Base-by-base conservation (phyloP, 1,140 invertebrate genomes). In the Cyclina sinensis region DNA sequence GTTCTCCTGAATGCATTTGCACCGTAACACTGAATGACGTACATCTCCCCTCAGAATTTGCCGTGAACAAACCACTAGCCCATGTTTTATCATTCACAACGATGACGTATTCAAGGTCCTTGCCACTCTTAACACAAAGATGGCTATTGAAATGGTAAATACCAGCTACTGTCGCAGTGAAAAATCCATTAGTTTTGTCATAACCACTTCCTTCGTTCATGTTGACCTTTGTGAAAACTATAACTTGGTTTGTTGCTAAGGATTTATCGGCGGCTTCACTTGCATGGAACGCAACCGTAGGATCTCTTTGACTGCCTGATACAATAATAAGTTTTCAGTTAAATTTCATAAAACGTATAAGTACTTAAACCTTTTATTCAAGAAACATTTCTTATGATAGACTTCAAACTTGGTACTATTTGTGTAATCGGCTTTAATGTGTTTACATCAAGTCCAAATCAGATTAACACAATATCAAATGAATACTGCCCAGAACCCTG, bases 181-280 rank as follows among this genome's bases (percentile, higher is more conserved):
- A 68, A 30, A 37, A 27, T 32, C 51, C 57, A 43, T 51, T 59
- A 27, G 39, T n/a, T 32, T 32, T 37, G 39, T 18, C n/a, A 21
- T 62, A 7, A 9, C 46, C 21, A 9, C 32, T 12, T 21, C 39
- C 54, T 46, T 54, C 76, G 43, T 87, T 76, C 37, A 79, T 46
- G 35, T 27, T 65, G 78, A 80, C 59, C 54, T 87, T 46, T 27
- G 37, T 79, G 54, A 79, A 79, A 54, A 87, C 85, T 37, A 65
- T 46, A 51, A 65, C 57, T 62, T 48, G 57, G 57, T 70, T 59
- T 30, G 68, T 46, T 48, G 35, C 35, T 35, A 80, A 54, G 51
- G 73, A 37, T 30, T 78, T 76, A 39, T 62, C 57, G 24, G 76
- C 59, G 46, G 39, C 30, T 16, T n/a, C 16, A 54, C 24, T n/a